Evolutionary conservation across 2,113 vertebrate genomes (phyloP).

Genomic region (Pteruthius melanotis): DNA sequence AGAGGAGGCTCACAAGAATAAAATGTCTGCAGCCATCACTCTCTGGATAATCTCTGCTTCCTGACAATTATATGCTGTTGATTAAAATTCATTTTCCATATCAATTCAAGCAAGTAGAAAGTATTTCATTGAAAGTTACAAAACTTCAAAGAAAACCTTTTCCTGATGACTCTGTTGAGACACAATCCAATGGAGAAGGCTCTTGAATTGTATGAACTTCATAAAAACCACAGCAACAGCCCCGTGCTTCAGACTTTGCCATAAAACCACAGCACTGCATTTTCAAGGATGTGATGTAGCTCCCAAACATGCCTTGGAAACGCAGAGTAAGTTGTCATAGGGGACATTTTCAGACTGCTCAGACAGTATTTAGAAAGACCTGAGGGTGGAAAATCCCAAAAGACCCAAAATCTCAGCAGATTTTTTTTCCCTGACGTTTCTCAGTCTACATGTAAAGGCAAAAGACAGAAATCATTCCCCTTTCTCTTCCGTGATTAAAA

Average conservation of each 20-base stretch:
- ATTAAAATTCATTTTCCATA: background rate
- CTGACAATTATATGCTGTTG: background rate
- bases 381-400: background rate
- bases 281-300: background rate
- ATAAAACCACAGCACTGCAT: accelerated
- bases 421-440: background rate
- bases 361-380: background rate
- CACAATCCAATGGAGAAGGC: background rate
- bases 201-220: background rate
- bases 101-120: background rate
- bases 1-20: background rate
- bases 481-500: background rate
- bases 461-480: background rate
- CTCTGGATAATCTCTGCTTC: background rate
- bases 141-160: background rate
- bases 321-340: background rate
- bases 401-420: background rate
- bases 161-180: background rate
- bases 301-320: background rate
- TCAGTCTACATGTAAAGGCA: background rate
- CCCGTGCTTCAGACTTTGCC: background rate
- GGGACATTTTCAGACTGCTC: background rate
- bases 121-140: background rate
- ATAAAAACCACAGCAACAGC: background rate
- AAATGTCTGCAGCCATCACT: background rate